A percentile compares a stretch with the other conserved stretches of the same genome.
These are phyloP conservation scores for Bos indicus DNA, from an alignment of 2,113 vertebrate genomes.

Conservation along the genomic window DNA sequence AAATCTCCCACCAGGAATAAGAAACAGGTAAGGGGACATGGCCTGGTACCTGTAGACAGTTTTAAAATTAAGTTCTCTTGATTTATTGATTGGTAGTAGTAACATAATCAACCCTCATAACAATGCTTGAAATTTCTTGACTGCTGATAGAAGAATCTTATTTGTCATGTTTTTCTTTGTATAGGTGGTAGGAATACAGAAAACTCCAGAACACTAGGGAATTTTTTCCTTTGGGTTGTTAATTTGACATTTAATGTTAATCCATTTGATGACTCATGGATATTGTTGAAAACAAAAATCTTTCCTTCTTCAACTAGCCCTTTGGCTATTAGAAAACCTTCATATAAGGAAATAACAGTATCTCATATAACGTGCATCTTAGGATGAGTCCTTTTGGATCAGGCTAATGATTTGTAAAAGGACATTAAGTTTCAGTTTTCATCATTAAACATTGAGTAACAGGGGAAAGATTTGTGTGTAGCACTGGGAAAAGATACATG, in stretches of 20 bases:
- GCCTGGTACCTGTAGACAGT: background rate
- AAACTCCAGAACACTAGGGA: background rate
- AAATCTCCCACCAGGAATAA: slow-evolving; percentile 96
- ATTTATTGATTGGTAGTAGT: background rate
- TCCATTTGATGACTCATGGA: background rate
- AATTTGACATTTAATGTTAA: background rate
- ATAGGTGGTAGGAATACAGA: background rate
- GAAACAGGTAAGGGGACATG: slow-evolving; percentile 88
- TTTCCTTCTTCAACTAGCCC: background rate
- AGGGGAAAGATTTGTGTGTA: background rate
- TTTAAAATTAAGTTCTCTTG: background rate
- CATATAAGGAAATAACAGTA: background rate
- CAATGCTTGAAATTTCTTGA: background rate
- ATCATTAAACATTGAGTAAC: background rate
- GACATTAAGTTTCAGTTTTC: background rate
- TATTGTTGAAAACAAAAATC: background rate
- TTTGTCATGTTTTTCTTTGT: background rate
- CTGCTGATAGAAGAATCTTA: background rate
- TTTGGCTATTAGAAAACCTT: background rate
- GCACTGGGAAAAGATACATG: background rate
- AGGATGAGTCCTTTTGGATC: background rate
- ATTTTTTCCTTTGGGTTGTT: background rate
- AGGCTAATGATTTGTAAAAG: background rate
- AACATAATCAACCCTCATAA: background rate
- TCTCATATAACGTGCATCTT: background rate